Percentiles rank a stretch among this genome's conserved stretches.
These are phyloP conservation scores for Belgica antarctica DNA, from an alignment of 2,888 invertebrate genomes.

Conservation along the genomic window DNA sequence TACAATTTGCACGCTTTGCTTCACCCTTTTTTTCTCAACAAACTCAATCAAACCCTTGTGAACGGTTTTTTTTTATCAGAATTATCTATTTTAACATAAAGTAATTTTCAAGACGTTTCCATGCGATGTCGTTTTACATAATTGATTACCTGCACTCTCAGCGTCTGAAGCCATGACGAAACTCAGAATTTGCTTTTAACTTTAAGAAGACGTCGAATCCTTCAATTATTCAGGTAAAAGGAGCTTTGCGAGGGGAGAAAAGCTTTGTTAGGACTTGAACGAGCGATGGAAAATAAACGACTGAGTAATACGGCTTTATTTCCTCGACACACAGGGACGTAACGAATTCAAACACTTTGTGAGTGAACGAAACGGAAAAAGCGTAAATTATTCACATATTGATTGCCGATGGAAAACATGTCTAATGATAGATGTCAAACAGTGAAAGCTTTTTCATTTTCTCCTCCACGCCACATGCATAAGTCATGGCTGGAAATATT, in stretches of 20 bases:
- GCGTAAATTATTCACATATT: slow-evolving; percentile 28
- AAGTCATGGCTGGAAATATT: not conserved
- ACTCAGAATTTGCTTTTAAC: not conserved
- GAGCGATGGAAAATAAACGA: not conserved
- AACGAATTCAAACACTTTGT: slow-evolving; percentile 21
- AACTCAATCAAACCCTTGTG: not conserved
- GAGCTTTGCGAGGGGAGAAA: not conserved
- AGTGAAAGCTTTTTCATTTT: not conserved
- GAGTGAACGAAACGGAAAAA: not conserved
- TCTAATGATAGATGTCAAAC: slow-evolving; percentile 14
- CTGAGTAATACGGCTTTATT: not conserved
- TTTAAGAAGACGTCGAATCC: not conserved
- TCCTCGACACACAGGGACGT: not conserved
- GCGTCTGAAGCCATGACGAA: not conserved
- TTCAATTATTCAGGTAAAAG: not conserved
- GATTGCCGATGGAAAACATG: slow-evolving; percentile 18
- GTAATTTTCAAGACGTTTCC: not conserved
- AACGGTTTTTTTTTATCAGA: too few relatives aligned
- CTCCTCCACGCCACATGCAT: not conserved
- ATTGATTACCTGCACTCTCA: slow-evolving; percentile 15
- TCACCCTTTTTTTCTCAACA: not conserved
- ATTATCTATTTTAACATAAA: not conserved
- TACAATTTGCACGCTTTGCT: slow-evolving; percentile 20
- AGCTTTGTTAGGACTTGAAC: not conserved
- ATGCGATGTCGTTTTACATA: not conserved